These are phyloP conservation scores for Melikaiella ostensackeni DNA, from an alignment of 2,888 invertebrate species.

Conservation along the genomic window DNA sequence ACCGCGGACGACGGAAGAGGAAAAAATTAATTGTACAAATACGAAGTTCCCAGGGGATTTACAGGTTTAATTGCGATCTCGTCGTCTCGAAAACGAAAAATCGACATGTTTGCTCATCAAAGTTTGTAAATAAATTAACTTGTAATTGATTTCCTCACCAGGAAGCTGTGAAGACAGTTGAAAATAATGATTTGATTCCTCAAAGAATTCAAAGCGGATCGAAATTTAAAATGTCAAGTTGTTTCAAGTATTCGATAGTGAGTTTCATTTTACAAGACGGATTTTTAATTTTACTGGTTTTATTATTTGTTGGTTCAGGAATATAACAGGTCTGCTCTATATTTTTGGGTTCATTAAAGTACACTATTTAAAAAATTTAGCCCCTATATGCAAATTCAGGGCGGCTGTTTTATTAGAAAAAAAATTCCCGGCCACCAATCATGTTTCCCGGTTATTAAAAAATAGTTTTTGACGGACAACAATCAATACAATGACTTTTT, in stretches of 20 bases:
- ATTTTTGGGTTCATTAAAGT: too few relatives aligned
- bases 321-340: too few relatives aligned
- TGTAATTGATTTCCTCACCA: neutral
- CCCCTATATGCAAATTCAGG: too few relatives aligned
- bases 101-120: neutral
- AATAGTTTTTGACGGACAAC: too few relatives aligned
- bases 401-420: too few relatives aligned
- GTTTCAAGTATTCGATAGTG: neutral
- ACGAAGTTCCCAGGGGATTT: conserved; percentile 15
- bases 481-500: too few relatives aligned
- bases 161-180: neutral
- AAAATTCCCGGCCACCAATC: too few relatives aligned
- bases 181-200: neutral
- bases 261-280: neutral
- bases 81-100: neutral
- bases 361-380: too few relatives aligned
- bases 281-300: neutral
- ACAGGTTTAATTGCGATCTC: conserved; percentile 15
- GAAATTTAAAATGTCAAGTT: neutral
- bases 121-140: conserved; percentile 1
- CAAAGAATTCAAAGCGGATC: neutral
- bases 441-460: too few relatives aligned
- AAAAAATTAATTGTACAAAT: conserved; percentile 31
- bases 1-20: conserved; percentile 2
- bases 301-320: too few relatives aligned